Conservation (phyloP, 1,140 invertebrate genomes). For the Cryptotermes secundus region DNA sequence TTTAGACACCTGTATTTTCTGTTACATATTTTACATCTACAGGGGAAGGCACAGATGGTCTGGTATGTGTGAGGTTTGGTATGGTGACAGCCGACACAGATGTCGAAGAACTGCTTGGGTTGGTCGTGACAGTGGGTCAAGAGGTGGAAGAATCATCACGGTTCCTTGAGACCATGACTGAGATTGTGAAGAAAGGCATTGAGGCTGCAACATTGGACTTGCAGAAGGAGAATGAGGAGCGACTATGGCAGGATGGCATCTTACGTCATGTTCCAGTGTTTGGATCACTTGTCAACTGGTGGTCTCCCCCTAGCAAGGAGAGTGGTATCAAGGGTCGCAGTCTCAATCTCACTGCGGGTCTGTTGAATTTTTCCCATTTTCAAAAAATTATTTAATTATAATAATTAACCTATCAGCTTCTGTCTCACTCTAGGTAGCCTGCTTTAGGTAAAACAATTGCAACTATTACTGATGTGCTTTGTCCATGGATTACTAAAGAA, state of each 20-base stretch:
- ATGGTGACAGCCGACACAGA: constrained; percentile 96
- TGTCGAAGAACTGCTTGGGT: constrained; percentile 81
- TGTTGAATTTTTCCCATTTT: constrained; percentile 21
- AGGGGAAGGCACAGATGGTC: constrained; percentile 73
- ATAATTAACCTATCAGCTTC: too few species aligned
- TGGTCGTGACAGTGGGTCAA: constrained; percentile 83
- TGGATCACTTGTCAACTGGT: constrained; percentile 85
- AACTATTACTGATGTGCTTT: too few species aligned
- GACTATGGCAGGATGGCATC: constrained; percentile 91
- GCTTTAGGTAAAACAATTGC: too few species aligned
- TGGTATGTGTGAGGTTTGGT: constrained; percentile 91
- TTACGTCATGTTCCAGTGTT: constrained; percentile 90
- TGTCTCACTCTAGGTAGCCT: too few species aligned
- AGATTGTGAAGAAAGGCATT: constrained; percentile 91
- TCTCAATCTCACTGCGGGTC: constrained; percentile 77
- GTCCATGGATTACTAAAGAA: too few species aligned
- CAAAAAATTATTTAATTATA: too few species aligned
- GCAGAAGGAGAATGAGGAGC: constrained; percentile 83
- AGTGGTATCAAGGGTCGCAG: constrained; percentile 78
- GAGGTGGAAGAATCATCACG: constrained; percentile 92
- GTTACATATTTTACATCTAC: not conserved
- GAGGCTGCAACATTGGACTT: constrained; percentile 90
- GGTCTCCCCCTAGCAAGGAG: constrained; percentile 74
- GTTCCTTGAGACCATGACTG: constrained; percentile 90
- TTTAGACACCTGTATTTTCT: too few species aligned